phyloP scores from a whole-genome alignment of 2,113 vertebrate genomes.

The Apodemus sylvaticus region DNA sequence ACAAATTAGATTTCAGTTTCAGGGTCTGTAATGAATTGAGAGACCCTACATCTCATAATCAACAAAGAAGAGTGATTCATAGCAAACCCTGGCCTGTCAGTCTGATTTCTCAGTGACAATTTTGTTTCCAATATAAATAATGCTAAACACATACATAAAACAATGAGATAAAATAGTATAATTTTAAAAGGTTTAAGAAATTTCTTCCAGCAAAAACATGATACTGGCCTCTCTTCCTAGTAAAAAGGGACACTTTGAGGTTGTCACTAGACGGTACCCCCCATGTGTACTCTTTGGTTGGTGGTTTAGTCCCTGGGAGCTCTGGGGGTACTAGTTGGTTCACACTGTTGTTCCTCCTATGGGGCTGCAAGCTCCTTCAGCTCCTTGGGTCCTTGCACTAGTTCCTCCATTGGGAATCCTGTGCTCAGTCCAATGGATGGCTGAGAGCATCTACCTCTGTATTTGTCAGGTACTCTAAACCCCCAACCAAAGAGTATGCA shows the following conservation, averaged over 20 bases:
- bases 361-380: too few relatives aligned
- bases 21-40: background rate
- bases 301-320: too few relatives aligned
- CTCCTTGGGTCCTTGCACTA: too few relatives aligned
- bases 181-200: background rate
- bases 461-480: too few relatives aligned
- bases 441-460: too few relatives aligned
- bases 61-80: background rate
- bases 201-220: background rate
- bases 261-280: background rate
- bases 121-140: conserved; percentile 26
- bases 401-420: too few relatives aligned
- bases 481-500: too few relatives aligned
- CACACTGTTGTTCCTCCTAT: too few relatives aligned
- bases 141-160: background rate
- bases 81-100: background rate
- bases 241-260: background rate
- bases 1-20: background rate
- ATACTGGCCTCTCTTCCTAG: background rate
- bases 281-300: too few relatives aligned
- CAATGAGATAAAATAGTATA: background rate
- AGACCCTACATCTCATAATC: background rate
- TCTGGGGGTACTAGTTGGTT: too few relatives aligned
- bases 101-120: background rate
- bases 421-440: too few relatives aligned